Evolutionary conservation across 2,113 vertebrate species (phyloP), one percentile per base, ranked within the genome.

Genomic region (Lasiurus cinereus): DNA sequence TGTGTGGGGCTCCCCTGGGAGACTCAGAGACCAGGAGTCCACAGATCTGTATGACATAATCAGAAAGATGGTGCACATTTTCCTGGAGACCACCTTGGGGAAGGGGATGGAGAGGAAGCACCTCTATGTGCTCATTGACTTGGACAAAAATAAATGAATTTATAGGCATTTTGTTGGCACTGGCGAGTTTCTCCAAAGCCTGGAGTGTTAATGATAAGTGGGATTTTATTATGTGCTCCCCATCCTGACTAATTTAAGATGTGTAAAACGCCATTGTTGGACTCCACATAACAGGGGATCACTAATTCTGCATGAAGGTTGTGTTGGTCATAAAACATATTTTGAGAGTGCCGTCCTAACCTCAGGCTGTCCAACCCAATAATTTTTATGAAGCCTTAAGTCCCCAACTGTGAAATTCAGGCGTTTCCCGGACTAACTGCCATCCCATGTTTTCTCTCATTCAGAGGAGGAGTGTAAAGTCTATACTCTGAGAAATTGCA

Each of bases 401-500:
- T 90, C 77, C 6, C 31, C 66, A 83, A 31, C 15, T 43, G 6
- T 66, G 50, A 66, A 74, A 70, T 85, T 91, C 39, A 59, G 70
- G 52, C 72, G 50, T 78, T 90, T 94, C 50, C 56, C 80, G n/a
- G 43, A 77, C 56, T 88, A 8, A 78, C 59, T 59, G 29, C 93
- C 36, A 78, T 83, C 67, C 27, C 13, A 2, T 39, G 50, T 77
- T 90, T 88, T 88, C 78, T 93, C 94, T 77, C 31, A 52, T 95
- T 94, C 69, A 43, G 12, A 76, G 64, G 94, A 18, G 16, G 46
- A 86, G 36, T 0, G 0, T 89, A 72, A 97, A 95, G n/a, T 96
- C 90, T 97, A 97, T 97, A 74, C 43, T 91, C 96, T 33, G 88
- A 97, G 73, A 96, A 97, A 95, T 91, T 96, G 48, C 33, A 94